Conservation (phyloP, 2,888 invertebrate genomes). For the Callosobruchus maculatus region DNA sequence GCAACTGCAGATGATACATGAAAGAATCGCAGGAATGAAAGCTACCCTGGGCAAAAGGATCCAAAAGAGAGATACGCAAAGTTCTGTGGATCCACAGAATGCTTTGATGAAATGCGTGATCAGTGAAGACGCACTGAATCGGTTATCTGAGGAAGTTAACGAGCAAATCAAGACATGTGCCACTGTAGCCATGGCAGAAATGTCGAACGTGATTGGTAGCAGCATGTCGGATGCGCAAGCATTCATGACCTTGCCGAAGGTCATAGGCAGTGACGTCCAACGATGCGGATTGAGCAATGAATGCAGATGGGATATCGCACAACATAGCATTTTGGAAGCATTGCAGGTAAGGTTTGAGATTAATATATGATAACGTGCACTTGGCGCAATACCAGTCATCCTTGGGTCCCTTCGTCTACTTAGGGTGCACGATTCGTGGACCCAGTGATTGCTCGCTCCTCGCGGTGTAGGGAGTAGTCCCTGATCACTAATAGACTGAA, state of each 20-base stretch:
- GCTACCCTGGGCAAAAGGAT: neutral
- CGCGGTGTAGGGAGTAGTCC: too few relatives aligned
- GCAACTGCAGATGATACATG: neutral
- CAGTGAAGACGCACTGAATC: neutral
- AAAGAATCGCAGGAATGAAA: neutral
- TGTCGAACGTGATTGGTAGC: slow-evolving; percentile 22
- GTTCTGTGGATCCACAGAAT: neutral
- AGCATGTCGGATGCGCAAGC: slow-evolving; percentile 23
- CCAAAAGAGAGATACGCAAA: neutral
- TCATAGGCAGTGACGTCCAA: slow-evolving; percentile 20
- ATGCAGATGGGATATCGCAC: slow-evolving; percentile 18
- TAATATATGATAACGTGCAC: too few relatives aligned
- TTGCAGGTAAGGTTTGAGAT: slow-evolving; percentile 19
- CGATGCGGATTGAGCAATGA: slow-evolving; percentile 17
- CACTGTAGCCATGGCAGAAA: slow-evolving; percentile 19
- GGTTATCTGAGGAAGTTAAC: slow-evolving; percentile 14
- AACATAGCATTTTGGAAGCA: slow-evolving; percentile 23
- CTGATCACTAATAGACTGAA: too few relatives aligned
- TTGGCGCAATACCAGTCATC: too few relatives aligned
- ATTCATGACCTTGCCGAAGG: slow-evolving; percentile 22
- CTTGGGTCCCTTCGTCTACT: too few relatives aligned
- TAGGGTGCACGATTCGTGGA: too few relatives aligned
- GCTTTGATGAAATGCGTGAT: neutral
- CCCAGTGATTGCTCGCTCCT: too few relatives aligned
- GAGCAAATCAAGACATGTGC: slow-evolving; percentile 23